phyloP scores from a whole-genome alignment of 1,140 invertebrate species.

The Lysiphlebus fabarum region DNA sequence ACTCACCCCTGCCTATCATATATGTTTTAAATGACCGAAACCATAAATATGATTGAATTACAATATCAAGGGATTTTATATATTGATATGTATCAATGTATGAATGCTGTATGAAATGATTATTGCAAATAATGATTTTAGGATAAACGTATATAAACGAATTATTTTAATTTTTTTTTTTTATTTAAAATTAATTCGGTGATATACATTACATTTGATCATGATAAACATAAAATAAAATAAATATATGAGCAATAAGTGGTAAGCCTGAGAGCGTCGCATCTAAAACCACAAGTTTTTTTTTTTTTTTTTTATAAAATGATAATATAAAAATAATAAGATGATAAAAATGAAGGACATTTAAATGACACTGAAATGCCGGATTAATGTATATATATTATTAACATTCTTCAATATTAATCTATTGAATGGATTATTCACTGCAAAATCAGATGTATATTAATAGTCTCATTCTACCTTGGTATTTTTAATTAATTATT shows the following conservation, averaged over 20 bases:
- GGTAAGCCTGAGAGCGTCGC: constrained; percentile 54
- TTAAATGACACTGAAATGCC: too few species aligned
- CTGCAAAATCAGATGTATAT: too few species aligned
- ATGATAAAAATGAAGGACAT: constrained; percentile 11
- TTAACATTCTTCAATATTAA: too few species aligned
- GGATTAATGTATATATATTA: too few species aligned
- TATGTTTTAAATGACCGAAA: constrained; percentile 31
- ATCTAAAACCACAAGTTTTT: constrained; percentile 40
- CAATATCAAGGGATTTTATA: constrained; percentile 15
- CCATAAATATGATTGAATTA: constrained; percentile 44
- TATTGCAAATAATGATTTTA: background rate
- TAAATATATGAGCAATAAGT: constrained; percentile 49
- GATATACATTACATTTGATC: constrained; percentile 17
- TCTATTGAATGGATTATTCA: too few species aligned
- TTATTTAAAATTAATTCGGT: background rate
- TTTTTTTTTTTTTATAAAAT: constrained; percentile 40
- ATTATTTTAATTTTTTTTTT: background rate
- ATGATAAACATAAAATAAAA: constrained; percentile 35
- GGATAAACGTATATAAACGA: too few species aligned
- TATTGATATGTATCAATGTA: background rate
- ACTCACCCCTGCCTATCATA: constrained; percentile 48
- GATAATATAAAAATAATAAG: constrained; percentile 15
- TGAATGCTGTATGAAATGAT: too few species aligned
- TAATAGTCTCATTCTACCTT: background rate
- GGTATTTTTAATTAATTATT: background rate